Percentiles rank a stretch among this genome's conserved stretches.
phyloP scores from a whole-genome alignment of 1,140 invertebrate genomes.

The Lanistes nyassanus region DNA sequence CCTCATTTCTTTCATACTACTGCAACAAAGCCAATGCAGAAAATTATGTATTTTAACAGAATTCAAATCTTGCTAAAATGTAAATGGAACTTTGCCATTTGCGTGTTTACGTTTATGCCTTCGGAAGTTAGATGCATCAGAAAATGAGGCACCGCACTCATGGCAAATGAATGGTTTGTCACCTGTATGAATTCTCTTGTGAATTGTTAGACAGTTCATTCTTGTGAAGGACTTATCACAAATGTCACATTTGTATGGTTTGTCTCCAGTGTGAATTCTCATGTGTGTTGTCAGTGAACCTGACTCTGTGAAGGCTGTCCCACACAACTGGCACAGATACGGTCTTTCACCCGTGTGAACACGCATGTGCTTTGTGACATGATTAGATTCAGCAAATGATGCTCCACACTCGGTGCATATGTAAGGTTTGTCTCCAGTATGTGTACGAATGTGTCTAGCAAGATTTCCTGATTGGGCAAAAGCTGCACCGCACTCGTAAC shows the following conservation, averaged over 20 bases:
- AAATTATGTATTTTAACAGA: too few species aligned
- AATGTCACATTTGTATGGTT: constrained; percentile 19
- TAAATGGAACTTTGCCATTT: background rate
- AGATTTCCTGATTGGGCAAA: constrained; percentile 14
- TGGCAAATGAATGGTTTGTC: background rate
- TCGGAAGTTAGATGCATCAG: background rate
- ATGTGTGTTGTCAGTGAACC: constrained; percentile 9
- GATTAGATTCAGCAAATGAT: constrained; percentile 9
- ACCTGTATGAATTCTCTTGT: background rate
- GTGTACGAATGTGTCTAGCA: constrained; percentile 5
- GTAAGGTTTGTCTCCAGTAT: constrained; percentile 14
- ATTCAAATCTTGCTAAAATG: background rate
- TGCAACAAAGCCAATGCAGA: too few species aligned
- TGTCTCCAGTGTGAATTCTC: constrained; percentile 11
- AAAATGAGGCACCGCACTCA: background rate
- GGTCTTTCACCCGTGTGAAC: constrained; percentile 18
- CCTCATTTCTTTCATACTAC: too few species aligned
- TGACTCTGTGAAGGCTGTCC: constrained; percentile 9
- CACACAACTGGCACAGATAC: constrained; percentile 18
- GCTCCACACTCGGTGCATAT: constrained; percentile 10
- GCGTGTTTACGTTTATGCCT: constrained; percentile 6
- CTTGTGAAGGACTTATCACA: background rate
- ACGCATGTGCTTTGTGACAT: constrained; percentile 15
- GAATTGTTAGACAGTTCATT: background rate
- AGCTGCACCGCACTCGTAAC: constrained; percentile 8